Evolutionary conservation across 2,888 invertebrate species (phyloP).

Genomic region (Prostheceraeus crozeri): DNA sequence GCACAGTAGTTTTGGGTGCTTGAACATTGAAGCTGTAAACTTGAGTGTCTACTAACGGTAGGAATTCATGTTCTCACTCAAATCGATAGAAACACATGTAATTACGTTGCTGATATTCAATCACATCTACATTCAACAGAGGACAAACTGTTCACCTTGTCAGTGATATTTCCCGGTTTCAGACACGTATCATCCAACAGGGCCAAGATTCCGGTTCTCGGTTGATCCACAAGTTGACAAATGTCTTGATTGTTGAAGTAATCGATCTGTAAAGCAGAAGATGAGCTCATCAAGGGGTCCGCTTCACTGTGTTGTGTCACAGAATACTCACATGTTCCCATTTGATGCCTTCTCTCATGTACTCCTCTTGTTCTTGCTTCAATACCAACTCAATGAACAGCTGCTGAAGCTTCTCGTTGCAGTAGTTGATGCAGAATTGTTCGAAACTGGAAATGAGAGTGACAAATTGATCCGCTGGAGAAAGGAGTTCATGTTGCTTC

Average conservation of each 20-base stretch:
- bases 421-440: conserved; percentile 97
- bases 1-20: too few relatives aligned
- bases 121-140: not conserved
- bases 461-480: not conserved
- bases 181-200: conserved; percentile 95
- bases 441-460: conserved; percentile 63
- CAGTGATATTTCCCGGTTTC: conserved; percentile 81
- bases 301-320: too few relatives aligned
- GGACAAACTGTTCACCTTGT: conserved; percentile 54
- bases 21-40: too few relatives aligned
- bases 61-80: too few relatives aligned
- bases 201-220: conserved; percentile 78
- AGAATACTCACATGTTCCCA: conserved; percentile 67
- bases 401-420: conserved; percentile 95
- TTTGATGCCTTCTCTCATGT: conserved; percentile 83
- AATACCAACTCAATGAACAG: conserved; percentile 92
- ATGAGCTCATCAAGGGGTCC: too few relatives aligned
- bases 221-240: conserved; percentile 86
- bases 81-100: too few relatives aligned
- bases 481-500: not conserved
- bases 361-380: conserved; percentile 96
- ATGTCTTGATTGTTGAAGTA: conserved; percentile 95
- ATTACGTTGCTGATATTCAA: too few relatives aligned
- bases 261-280: conserved; percentile 62
- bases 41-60: too few relatives aligned